Base-by-base conservation (phyloP, 2,113 vertebrate genomes). In the Salvelinus sp. region DNA sequence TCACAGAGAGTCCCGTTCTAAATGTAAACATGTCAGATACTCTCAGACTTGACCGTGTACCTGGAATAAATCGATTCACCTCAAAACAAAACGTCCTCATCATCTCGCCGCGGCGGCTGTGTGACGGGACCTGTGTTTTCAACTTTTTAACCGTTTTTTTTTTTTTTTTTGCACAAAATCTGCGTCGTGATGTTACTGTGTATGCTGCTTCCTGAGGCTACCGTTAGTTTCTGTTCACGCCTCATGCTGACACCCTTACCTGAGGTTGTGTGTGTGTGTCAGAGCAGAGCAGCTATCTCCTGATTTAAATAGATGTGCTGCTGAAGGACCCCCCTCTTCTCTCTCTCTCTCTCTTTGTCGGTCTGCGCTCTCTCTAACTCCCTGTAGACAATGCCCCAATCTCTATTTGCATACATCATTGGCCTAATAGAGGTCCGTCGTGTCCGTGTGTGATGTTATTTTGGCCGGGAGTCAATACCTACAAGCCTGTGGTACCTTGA, bases 41-140 rank as follows among this genome's bases (percentile, higher is more conserved):
- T 44, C 9, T 80, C 62, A 54, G 57, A 80, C 76, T 80, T 85
- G 28, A 13, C 75, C 67, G 70, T 75, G 74, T 81, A 69, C 73
- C 82, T 73, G 54, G 80, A 87, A 75, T 85, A 85, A 89, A 91
- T 92, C 82, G 88, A 76, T 90, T 84, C 76, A 77, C 76, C 57
- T 28, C 78, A 85, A 87, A 88, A 88, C 84, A 89, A 89, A 90
- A 83, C 78, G 76, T 48, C 44, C 88, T 90, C 89, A 92, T 92
- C 87, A 86, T 74, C 67, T 83, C 83, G 10, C 81, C 73, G 78
- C 88, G 87, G 86, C 72, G 60, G 79, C 64, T 63, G 73, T 75
- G 77, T 73, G 81, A 74, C 72, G 78, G 50, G 3, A 54, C 16
- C 1, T 54, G 18, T 2, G 76, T 69, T 75, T 86, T 67, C 76